phyloP scores from a whole-genome alignment of 2,113 vertebrate genomes.

The Sporophila hypoxantha region DNA sequence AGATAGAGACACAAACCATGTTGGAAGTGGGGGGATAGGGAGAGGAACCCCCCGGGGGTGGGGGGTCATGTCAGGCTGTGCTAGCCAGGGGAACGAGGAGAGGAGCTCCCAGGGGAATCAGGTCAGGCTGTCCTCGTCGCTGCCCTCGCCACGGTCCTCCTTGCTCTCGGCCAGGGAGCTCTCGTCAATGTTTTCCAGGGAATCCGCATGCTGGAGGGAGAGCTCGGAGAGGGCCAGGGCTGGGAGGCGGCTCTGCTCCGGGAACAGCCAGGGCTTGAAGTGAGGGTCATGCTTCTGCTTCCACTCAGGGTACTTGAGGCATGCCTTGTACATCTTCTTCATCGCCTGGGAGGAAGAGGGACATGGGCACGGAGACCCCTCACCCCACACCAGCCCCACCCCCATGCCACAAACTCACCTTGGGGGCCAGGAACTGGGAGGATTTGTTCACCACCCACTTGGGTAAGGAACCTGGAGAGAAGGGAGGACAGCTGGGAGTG shows the following conservation, averaged over 20 bases:
- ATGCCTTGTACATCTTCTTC: conserved; percentile 91
- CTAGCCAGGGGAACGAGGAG: conserved; percentile 25
- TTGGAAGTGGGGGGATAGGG: background rate
- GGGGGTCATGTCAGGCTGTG: conserved; percentile 68
- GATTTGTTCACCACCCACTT: conserved; percentile 97
- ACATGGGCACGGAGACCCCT: background rate
- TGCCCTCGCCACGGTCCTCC: conserved; percentile 75
- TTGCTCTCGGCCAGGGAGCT: conserved; percentile 78
- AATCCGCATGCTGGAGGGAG: conserved; percentile 85
- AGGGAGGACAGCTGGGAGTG: background rate
- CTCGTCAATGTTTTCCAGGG: conserved; percentile 93
- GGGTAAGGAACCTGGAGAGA: conserved; percentile 84
- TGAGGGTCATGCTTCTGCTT: conserved; percentile 84
- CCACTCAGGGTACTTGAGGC: conserved; percentile 88
- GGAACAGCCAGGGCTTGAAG: conserved; percentile 89
- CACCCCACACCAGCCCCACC: background rate
- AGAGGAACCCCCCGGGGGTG: background rate
- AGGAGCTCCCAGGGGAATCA: conserved; percentile 6
- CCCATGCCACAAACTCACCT: conserved; percentile 65
- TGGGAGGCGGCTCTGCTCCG: conserved; percentile 84
- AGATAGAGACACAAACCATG: background rate
- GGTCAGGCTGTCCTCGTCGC: conserved; percentile 82
- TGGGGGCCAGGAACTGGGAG: conserved; percentile 88
- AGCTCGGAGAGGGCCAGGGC: conserved; percentile 82
- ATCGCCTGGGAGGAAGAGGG: conserved; percentile 72